Percentiles rank a stretch among this genome's conserved stretches.
Conservation (phyloP, 1,140 invertebrate genomes). For the Brachionus rotundiformis region DNA sequence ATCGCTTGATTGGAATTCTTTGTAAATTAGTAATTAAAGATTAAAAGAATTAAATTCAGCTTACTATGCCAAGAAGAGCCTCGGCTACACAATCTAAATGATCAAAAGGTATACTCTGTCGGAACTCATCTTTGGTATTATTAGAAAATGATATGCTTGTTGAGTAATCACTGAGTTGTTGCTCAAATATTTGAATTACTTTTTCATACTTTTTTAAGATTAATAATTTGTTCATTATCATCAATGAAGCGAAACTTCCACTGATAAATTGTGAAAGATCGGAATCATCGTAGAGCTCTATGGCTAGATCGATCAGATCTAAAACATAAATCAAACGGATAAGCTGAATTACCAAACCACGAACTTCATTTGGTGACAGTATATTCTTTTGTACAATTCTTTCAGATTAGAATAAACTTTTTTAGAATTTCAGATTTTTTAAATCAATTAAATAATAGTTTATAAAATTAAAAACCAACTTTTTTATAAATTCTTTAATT, state of each 20-base stretch:
- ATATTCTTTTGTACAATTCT: constrained; percentile 25
- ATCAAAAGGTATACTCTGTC: constrained; percentile 45
- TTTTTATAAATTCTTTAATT: not conserved
- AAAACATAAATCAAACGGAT: not conserved
- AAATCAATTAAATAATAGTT: not conserved
- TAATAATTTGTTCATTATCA: constrained; percentile 38
- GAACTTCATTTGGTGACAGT: constrained; percentile 21
- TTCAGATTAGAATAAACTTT: constrained; percentile 7
- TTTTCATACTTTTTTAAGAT: not conserved
- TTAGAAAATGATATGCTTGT: constrained; percentile 26
- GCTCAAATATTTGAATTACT: not conserved
- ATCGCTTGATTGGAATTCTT: not conserved
- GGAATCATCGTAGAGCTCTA: not conserved
- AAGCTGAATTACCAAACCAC: constrained; percentile 1
- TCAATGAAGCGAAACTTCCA: constrained; percentile 19
- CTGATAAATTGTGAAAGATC: constrained; percentile 1
- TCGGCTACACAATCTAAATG: constrained; percentile 41
- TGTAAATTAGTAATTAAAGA: not conserved
- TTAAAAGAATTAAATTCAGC: too few species aligned
- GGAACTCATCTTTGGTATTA: not conserved
- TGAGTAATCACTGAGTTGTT: constrained; percentile 9
- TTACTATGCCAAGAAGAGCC: constrained; percentile 7
- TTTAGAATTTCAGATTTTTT: not conserved
- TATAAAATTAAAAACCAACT: not conserved
- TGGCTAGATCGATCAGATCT: not conserved